Evolutionary conservation across 2,113 vertebrate species (phyloP).

Genomic region (rabbit (Oryctolagus cuniculus)): DNA sequence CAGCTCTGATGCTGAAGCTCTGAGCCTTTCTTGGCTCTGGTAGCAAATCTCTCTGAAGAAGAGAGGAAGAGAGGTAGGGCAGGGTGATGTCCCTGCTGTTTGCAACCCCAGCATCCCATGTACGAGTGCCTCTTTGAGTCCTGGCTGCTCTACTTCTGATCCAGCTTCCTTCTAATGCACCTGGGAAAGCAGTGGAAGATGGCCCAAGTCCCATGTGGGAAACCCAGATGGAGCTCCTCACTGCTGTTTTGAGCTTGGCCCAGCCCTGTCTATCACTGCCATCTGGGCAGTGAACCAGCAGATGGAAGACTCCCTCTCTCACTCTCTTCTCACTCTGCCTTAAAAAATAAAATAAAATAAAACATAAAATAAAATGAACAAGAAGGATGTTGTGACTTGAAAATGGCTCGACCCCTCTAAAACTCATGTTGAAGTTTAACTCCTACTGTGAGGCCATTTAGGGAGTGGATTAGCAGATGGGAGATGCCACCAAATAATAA

Average conservation of each 20-base stretch:
- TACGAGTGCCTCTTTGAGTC: no score
- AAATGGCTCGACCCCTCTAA: background rate
- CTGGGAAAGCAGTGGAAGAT: background rate
- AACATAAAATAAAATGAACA: background rate
- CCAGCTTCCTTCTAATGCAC: no score
- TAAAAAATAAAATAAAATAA: background rate
- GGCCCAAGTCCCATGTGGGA: no score
- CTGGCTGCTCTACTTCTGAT: no score
- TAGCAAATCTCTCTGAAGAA: background rate
- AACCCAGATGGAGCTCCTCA: no score
- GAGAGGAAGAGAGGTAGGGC: background rate
- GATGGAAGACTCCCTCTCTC: no score
- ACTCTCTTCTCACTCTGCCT: background rate
- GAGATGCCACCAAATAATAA: no score
- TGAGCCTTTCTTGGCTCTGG: background rate
- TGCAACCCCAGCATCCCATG: no score
- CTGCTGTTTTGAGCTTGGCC: no score
- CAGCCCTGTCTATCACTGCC: no score
- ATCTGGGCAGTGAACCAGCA: no score
- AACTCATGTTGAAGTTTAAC: background rate
- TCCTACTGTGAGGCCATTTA: background rate
- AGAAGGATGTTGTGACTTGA: background rate
- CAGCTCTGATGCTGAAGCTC: background rate
- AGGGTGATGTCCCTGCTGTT: background rate
- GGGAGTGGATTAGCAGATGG: no score